These are phyloP conservation scores for Bubo blakistoni DNA, from an alignment of 2,113 vertebrate species.

Conservation along the genomic window DNA sequence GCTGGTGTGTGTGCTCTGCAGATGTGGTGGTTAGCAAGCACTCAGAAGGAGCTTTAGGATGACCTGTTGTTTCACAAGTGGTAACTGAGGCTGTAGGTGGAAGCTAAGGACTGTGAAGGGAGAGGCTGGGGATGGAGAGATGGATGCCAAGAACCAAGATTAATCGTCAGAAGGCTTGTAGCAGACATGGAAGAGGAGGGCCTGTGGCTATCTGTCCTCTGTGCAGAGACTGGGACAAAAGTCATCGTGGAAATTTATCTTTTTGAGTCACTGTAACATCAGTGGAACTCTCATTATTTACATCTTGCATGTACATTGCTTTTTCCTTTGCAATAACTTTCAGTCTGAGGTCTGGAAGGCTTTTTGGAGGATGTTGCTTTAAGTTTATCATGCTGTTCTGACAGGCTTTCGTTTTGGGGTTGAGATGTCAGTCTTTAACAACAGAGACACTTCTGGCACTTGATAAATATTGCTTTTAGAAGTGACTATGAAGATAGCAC, in stretches of 20 bases:
- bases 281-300: not conserved
- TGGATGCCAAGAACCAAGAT: not conserved
- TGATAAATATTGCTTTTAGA: slow-evolving; percentile 20
- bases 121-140: not conserved
- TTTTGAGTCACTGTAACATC: not conserved
- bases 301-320: not conserved
- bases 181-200: not conserved
- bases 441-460: slow-evolving; percentile 4
- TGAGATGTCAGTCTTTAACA: not conserved
- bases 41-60: not conserved
- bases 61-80: not conserved
- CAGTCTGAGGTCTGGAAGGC: not conserved
- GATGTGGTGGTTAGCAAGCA: not conserved
- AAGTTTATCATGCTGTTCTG: not conserved
- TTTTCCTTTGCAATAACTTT: not conserved
- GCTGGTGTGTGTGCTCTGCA: not conserved
- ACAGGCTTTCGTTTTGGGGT: slow-evolving; percentile 5
- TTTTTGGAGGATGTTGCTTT: not conserved
- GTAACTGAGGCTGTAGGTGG: not conserved
- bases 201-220: not conserved
- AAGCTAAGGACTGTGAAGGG: not conserved
- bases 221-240: not conserved
- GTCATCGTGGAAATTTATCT: not conserved
- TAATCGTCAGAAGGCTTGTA: not conserved
- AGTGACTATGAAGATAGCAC: not conserved